Percentiles rank a stretch among this genome's conserved stretches.
These are phyloP conservation scores for Ptilonorhynchus violaceus DNA, from an alignment of 2,113 vertebrate genomes.

Conservation along the genomic window DNA sequence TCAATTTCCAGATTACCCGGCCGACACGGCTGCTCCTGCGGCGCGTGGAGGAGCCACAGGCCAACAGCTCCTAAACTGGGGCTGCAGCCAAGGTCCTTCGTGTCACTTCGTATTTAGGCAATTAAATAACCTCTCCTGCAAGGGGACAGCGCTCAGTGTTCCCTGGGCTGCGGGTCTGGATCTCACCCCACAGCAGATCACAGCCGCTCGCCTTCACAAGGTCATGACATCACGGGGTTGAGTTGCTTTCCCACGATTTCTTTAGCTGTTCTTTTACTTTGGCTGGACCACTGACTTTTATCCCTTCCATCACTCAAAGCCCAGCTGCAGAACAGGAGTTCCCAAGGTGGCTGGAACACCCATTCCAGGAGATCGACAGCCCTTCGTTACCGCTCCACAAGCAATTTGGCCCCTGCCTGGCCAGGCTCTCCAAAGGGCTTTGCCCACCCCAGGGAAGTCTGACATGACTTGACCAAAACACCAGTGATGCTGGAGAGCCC, in stretches of 20 bases:
- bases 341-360: not conserved
- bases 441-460: not conserved
- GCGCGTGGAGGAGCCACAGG: not conserved
- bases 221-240: accelerated
- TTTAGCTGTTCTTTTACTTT: not conserved
- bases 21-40: not conserved
- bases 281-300: not conserved
- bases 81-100: not conserved
- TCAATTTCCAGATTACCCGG: not conserved
- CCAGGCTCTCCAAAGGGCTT: not conserved
- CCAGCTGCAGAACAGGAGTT: not conserved
- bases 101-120: not conserved
- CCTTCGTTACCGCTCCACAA: accelerated
- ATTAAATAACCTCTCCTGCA: not conserved
- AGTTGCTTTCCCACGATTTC: not conserved
- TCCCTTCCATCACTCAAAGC: not conserved
- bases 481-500: not conserved
- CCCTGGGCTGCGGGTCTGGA: not conserved
- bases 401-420: not conserved
- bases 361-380: not conserved
- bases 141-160: not conserved
- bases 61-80: not conserved
- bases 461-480: not conserved
- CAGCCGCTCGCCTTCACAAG: not conserved
- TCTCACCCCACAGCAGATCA: not conserved